Evolutionary conservation across 64 coral and sea anemone species (phyloP).

Genomic region (Montipora capricornis): DNA sequence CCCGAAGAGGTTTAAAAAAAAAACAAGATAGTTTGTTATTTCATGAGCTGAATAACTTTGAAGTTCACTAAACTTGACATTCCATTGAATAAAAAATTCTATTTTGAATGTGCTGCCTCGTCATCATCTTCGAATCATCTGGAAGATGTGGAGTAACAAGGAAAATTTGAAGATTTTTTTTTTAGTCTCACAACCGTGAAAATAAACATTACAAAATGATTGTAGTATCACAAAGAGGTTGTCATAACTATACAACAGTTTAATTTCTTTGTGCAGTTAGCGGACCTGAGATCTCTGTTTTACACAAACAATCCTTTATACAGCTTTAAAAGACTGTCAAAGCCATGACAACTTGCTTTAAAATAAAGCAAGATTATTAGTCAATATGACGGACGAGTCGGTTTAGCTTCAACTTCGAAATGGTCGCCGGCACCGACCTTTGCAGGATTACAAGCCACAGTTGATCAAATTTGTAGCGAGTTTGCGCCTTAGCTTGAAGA

Average conservation of each 20-base stretch:
- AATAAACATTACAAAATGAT: background rate
- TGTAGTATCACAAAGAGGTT: background rate
- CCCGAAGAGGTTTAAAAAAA: constrained; percentile 4
- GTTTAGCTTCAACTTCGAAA: no score
- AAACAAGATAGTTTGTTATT: constrained; percentile 27
- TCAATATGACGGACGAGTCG: no score
- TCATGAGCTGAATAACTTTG: background rate
- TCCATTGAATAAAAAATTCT: background rate
- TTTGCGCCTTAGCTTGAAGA: background rate
- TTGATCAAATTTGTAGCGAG: no score
- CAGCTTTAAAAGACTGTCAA: constrained; percentile 13
- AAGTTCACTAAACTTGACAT: background rate
- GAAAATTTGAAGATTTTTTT: background rate
- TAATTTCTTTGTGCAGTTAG: background rate
- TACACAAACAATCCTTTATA: constrained; percentile 36
- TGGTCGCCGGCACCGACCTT: no score
- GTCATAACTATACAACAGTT: background rate
- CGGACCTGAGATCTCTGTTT: background rate
- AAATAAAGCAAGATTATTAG: no score
- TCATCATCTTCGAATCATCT: no score
- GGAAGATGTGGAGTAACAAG: background rate
- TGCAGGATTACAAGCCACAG: no score
- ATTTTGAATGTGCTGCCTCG: no score
- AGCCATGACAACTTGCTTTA: background rate
- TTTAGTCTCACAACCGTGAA: background rate